Evolutionary conservation across 2,797 vertebrate genomes (phyloP).

Genomic region (Cottoperca gobio): DNA sequence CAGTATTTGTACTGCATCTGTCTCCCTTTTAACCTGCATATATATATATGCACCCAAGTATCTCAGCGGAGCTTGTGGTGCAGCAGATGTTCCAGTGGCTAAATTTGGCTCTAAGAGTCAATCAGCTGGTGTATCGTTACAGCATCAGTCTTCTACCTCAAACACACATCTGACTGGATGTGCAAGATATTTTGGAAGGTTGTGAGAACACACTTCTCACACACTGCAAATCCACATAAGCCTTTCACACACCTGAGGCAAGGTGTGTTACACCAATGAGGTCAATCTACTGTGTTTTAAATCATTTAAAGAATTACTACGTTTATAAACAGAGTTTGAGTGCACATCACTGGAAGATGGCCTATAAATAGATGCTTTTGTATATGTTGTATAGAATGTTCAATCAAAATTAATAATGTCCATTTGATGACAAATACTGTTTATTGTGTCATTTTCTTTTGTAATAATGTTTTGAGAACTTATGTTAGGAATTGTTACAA

Average conservation of each 20-base stretch:
- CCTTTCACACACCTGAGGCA: constrained; percentile 49
- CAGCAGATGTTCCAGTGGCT: constrained; percentile 37
- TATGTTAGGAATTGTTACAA: background rate
- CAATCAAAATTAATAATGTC: background rate
- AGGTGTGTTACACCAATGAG: constrained; percentile 39
- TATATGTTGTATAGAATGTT: constrained; percentile 21
- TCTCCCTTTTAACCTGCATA: background rate
- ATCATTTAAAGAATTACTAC: constrained; percentile 53
- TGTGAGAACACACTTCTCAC: constrained; percentile 40
- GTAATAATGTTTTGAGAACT: background rate
- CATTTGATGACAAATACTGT: background rate
- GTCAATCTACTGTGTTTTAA: constrained; percentile 59
- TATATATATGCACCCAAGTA: background rate
- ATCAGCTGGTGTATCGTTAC: constrained; percentile 10
- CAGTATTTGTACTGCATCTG: background rate
- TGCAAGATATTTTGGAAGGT: constrained; percentile 40
- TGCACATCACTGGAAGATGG: constrained; percentile 8
- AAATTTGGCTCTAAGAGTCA: constrained; percentile 35
- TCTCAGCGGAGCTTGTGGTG: background rate
- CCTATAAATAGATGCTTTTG: background rate
- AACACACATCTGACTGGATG: constrained; percentile 35
- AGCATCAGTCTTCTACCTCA: constrained; percentile 44
- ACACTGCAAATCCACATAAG: constrained; percentile 53
- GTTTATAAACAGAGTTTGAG: constrained; percentile 20
- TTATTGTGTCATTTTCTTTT: constrained; percentile 12